Percentiles rank a stretch among this genome's conserved stretches.
phyloP scores from a whole-genome alignment of 2,888 invertebrate species.

The Zonitis immaculata region DNA sequence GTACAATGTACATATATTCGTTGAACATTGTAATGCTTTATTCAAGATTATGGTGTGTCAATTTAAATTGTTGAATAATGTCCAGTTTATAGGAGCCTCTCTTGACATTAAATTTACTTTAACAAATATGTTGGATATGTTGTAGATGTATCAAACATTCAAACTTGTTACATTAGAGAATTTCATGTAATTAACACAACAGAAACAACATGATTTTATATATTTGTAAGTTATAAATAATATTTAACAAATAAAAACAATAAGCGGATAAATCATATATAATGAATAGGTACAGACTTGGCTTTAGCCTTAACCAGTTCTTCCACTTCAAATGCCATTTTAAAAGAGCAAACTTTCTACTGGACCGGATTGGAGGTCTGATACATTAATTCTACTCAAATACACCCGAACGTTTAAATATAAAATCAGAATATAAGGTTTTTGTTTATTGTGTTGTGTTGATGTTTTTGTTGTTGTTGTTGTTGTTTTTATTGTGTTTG shows the following conservation, averaged over 20 bases:
- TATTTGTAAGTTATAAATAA: background rate
- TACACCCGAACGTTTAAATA: background rate
- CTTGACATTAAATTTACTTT: constrained; percentile 7
- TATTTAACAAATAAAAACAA: background rate
- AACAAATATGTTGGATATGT: background rate
- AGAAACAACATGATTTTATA: background rate
- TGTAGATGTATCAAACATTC: no score
- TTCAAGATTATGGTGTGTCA: constrained; percentile 14
- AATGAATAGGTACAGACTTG: background rate
- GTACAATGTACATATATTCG: no score
- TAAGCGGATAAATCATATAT: background rate
- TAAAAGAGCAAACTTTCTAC: background rate
- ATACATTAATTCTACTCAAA: background rate
- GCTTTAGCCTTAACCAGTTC: background rate
- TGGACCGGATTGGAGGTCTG: background rate
- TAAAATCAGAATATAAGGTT: no score
- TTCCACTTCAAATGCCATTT: constrained; percentile 1
- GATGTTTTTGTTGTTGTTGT: no score
- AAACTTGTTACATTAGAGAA: background rate
- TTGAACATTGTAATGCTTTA: constrained; percentile 6
- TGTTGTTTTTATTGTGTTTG: no score
- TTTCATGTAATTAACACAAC: background rate
- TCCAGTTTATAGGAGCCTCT: constrained; percentile 9
- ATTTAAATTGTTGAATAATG: constrained; percentile 11
- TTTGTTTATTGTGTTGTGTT: no score